Base-by-base conservation (phyloP, 2,113 vertebrate genomes). In the Galeopterus variegatus region DNA sequence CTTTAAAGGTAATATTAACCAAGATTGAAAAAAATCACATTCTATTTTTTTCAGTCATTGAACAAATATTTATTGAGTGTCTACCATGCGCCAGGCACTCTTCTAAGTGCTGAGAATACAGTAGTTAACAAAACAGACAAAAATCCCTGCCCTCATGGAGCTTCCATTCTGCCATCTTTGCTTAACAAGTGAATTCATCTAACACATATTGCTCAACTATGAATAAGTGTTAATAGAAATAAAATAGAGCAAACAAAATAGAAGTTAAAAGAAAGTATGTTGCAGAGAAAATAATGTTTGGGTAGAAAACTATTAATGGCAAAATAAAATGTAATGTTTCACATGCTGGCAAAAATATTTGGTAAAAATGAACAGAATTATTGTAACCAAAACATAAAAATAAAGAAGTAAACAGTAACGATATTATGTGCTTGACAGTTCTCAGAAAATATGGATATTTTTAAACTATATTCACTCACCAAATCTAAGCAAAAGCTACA, bases 201-300 rank as follows among this genome's bases (percentile, higher is more conserved):
- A 85, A 50, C 5, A 18, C 14, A 24, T 33, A 77, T 10, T 82
- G n/a, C 31, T 79, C 58, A 76, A 76, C 24, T 48, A 52, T 72
- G 48, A 73, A 33, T 52, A 84, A 62, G 12, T 75, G 41, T 62
- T 76, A 76, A 76, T 17, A 65, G 17, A 54, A 76, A 79, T 50
- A 87, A 81, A 94, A 58, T 45, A 83, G 69, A 41, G 65, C 56
- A 94, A 28, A 33, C 64, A 75, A 96, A 90, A 33, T 58, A 69
- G 52, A 95, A 90, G 67, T 67, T 36, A 80, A 83, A 93, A 76
- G 36, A 62, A 91, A 65, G 0, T 58, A 70, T 45, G 24, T 67
- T 83, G 36, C 3, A 65, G 12, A 94, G 67, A 94, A 91, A 90
- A 88, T 60, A 77, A 81, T 56, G 15, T 65, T 82, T 81, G 23